Evolutionary conservation across 2,113 vertebrate species (phyloP).

Genomic region (Anser brachyrhynchus): DNA sequence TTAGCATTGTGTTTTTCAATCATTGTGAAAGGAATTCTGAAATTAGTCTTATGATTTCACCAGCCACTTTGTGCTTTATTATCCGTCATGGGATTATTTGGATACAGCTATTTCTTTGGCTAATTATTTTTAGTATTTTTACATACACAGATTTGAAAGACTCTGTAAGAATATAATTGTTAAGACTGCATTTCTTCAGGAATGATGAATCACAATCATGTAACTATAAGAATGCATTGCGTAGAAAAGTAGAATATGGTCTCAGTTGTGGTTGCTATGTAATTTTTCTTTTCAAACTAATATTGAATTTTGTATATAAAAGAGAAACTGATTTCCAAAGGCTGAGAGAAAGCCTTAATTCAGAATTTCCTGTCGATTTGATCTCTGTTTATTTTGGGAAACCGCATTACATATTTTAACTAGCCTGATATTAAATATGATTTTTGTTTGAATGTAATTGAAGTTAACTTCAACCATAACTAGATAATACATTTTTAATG

Average conservation of each 20-base stretch:
- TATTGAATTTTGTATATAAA: constrained; percentile 31
- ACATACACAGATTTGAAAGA: neutral
- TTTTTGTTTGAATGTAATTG: neutral
- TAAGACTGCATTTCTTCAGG: constrained; percentile 6
- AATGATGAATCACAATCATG: constrained; percentile 37
- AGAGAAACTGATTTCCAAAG: constrained; percentile 26
- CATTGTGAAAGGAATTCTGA: neutral
- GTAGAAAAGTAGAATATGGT: neutral
- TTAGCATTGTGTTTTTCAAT: neutral
- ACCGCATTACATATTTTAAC: neutral
- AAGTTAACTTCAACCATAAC: neutral
- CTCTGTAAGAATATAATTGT: neutral
- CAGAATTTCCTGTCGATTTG: constrained; percentile 11
- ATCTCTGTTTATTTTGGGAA: neutral
- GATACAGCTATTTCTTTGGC: neutral
- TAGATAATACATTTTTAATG: neutral
- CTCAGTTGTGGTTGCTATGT: constrained; percentile 28
- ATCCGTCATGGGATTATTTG: neutral
- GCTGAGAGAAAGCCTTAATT: neutral
- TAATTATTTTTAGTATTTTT: constrained; percentile 28
- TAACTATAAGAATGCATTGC: neutral
- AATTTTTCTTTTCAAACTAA: constrained; percentile 56
- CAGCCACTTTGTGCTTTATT: neutral
- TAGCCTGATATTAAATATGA: neutral
- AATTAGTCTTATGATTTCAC: neutral